A percentile compares a stretch with the other conserved stretches of the same genome.
Conservation (phyloP, 1,140 invertebrate species). For the Camponotus pennsylvanicus region DNA sequence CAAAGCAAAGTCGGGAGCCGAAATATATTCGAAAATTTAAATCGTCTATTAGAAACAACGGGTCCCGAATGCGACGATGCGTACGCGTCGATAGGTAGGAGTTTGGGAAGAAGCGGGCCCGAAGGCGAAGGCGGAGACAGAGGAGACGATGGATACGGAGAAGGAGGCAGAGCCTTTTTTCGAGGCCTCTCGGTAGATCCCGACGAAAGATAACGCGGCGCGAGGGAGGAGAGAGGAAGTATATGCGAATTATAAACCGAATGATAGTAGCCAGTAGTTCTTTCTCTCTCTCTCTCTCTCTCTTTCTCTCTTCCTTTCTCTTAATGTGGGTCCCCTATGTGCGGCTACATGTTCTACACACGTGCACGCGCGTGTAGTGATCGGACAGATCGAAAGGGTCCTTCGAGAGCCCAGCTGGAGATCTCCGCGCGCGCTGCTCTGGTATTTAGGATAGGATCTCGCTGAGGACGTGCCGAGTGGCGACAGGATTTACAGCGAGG, state of each 20-base stretch:
- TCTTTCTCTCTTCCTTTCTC: constrained; percentile 2
- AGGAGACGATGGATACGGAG: constrained; percentile 45
- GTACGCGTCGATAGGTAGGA: constrained; percentile 71
- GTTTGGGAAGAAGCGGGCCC: constrained; percentile 54
- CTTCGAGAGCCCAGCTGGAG: constrained; percentile 78
- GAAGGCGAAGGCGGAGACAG: constrained; percentile 55
- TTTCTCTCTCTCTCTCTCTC: constrained; percentile 37
- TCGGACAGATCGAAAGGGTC: constrained; percentile 75
- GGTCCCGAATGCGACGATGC: constrained; percentile 76
- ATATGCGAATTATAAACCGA: constrained; percentile 82
- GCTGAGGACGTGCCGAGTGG: constrained; percentile 67
- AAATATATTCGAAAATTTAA: constrained; percentile 85
- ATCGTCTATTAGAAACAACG: constrained; percentile 83
- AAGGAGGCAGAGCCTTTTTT: constrained; percentile 58
- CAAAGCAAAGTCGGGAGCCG: constrained; percentile 68
- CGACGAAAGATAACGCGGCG: constrained; percentile 78
- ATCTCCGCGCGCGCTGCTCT: constrained; percentile 68
- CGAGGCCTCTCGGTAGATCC: constrained; percentile 76
- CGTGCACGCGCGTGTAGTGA: constrained; percentile 71
- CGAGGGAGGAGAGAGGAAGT: constrained; percentile 63
- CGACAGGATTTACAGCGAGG: constrained; percentile 75
- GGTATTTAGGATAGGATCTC: constrained; percentile 81
- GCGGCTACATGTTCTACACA: constrained; percentile 67
- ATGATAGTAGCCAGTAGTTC: constrained; percentile 75
- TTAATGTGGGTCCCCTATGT: constrained; percentile 53